phyloP scores from a whole-genome alignment of 2,797 vertebrate genomes.

The Coregonus suidteri region DNA sequence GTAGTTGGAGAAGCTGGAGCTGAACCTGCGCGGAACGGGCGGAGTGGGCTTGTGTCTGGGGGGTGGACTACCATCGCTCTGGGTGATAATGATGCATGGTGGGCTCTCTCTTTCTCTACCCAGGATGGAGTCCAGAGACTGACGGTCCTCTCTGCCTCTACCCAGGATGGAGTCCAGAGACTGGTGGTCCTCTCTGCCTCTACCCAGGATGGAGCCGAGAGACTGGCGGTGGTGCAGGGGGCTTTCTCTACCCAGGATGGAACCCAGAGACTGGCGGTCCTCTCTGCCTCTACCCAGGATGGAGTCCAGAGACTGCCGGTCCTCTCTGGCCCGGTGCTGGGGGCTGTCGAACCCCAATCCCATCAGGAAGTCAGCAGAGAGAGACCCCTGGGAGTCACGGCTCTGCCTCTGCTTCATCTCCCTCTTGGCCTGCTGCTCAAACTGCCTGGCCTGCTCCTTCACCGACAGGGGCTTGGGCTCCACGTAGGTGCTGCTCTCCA shows the following conservation, averaged over 20 bases:
- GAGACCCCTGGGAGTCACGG: conserved; percentile 72
- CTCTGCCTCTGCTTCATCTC: conserved; percentile 77
- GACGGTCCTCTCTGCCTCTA: background rate
- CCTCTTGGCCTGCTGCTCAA: conserved; percentile 80
- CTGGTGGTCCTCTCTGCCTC: background rate
- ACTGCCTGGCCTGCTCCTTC: conserved; percentile 84
- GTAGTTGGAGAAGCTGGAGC: conserved; percentile 56
- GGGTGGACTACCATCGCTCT: conserved; percentile 76
- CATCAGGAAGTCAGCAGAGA: conserved; percentile 69
- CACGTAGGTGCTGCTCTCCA: conserved; percentile 58
- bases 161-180: too few relatives aligned
- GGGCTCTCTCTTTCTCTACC: conserved; percentile 37
- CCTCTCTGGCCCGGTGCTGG: conserved; percentile 46
- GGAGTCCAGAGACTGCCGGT: background rate
- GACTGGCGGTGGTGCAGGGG: conserved; percentile 37
- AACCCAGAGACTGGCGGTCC: conserved; percentile 50
- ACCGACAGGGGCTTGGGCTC: conserved; percentile 77
- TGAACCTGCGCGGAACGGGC: conserved; percentile 78
- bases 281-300: background rate
- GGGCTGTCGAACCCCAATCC: conserved; percentile 65
- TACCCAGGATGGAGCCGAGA: too few relatives aligned
- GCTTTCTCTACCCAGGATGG: conserved; percentile 68
- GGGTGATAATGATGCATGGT: conserved; percentile 80
- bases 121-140: too few relatives aligned
- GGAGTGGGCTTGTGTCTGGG: conserved; percentile 81